Evolutionary conservation across 2,797 vertebrate genomes (phyloP).

Genomic region (Malacoraja senta): DNA sequence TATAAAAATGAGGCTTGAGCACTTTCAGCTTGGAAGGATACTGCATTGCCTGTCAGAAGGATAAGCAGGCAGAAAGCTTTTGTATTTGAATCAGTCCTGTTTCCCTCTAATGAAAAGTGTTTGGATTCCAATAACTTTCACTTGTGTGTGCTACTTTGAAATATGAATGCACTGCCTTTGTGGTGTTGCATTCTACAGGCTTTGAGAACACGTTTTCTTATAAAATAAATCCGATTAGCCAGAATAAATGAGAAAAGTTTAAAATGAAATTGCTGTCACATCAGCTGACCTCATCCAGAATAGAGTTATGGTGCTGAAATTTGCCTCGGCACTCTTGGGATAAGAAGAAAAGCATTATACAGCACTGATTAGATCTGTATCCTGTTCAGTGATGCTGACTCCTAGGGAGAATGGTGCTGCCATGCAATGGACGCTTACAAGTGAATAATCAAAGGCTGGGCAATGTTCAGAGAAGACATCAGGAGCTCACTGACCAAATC

Average conservation of each 20-base stretch:
- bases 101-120: background rate
- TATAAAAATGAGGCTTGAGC: constrained; percentile 41
- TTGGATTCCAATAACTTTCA: background rate
- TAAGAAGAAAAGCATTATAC: background rate
- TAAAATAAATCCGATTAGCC: background rate
- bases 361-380: background rate
- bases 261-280: background rate
- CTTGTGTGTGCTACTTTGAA: background rate
- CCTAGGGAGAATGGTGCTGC: background rate
- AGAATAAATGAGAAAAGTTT: background rate
- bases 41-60: constrained; percentile 39
- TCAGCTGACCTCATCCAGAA: background rate
- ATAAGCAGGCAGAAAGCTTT: background rate
- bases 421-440: background rate
- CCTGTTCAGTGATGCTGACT: background rate
- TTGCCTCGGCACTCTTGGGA: background rate
- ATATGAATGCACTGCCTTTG: background rate
- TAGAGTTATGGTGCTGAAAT: background rate
- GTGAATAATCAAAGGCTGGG: background rate
- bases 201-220: background rate
- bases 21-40: constrained; percentile 38
- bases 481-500: background rate
- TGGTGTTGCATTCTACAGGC: background rate
- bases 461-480: background rate
- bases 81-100: background rate